Evolutionary conservation across 2,888 invertebrate genomes (phyloP).

Genomic region (Athalia circularis): DNA sequence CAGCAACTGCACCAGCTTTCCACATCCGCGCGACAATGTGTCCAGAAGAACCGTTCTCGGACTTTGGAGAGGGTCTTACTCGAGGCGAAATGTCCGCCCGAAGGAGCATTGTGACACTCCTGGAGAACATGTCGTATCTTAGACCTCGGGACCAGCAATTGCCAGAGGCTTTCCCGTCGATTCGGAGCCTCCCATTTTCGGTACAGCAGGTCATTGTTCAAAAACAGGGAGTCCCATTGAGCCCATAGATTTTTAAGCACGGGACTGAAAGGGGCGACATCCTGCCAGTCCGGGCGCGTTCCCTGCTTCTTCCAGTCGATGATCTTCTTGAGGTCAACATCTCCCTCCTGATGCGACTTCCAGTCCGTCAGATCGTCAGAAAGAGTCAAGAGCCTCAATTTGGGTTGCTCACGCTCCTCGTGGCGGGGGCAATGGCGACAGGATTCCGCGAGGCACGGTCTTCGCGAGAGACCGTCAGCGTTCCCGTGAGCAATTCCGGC

Average conservation of each 20-base stretch:
- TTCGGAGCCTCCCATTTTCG: conserved; percentile 48
- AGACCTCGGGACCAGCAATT: conserved; percentile 45
- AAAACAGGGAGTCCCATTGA: conserved; percentile 52
- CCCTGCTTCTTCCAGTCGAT: conserved; percentile 19
- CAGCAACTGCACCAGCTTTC: no score
- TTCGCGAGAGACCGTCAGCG: not conserved
- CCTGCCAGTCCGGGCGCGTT: conserved; percentile 47
- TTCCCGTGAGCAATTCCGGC: not conserved
- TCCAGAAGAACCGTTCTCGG: conserved; percentile 57
- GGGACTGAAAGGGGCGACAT: no score
- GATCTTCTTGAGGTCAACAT: not conserved
- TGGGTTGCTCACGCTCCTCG: no score
- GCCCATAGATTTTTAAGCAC: no score
- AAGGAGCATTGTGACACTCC: conserved; percentile 53
- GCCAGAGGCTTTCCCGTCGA: conserved; percentile 24
- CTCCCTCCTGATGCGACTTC: not conserved
- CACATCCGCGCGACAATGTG: conserved; percentile 47
- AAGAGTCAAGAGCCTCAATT: no score
- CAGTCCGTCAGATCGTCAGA: no score
- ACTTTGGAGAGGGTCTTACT: conserved; percentile 57
- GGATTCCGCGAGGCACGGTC: not conserved
- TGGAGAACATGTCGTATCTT: conserved; percentile 49
- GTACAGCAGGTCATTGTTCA: conserved; percentile 48
- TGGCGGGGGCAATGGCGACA: no score
- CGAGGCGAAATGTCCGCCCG: conserved; percentile 59